phyloP scores from a whole-genome alignment of 2,888 invertebrate genomes.

The Drosophila parthenogenetica region DNA sequence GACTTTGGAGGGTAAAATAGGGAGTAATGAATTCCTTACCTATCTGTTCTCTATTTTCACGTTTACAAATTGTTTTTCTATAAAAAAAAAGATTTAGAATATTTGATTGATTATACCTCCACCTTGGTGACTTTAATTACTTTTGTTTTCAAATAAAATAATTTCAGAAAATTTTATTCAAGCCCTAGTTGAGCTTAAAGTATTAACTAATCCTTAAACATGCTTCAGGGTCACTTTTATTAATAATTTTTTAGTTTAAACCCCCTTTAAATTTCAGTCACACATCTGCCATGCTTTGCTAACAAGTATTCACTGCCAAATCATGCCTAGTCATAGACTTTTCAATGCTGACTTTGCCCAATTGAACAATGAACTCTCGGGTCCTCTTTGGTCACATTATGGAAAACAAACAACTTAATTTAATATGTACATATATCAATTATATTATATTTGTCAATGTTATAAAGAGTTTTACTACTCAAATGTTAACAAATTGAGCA shows the following conservation, averaged over 20 bases:
- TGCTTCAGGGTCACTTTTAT: background rate
- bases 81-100: no score
- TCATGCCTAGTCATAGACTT: conserved; percentile 29
- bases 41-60: no score
- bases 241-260: background rate
- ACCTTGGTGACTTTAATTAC: no score
- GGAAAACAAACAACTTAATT: conserved; percentile 33
- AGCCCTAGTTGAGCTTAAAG: background rate
- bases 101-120: no score
- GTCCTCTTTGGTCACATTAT: conserved; percentile 19
- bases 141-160: no score
- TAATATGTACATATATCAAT: conserved; percentile 21
- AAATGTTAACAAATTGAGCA: conserved; percentile 25
- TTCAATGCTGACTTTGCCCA: conserved; percentile 23
- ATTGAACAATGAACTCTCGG: conserved; percentile 23
- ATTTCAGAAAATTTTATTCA: no score
- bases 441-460: conserved; percentile 26
- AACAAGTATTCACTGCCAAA: background rate
- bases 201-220: background rate
- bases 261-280: background rate
- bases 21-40: no score
- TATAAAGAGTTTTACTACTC: conserved; percentile 8
- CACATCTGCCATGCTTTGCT: conserved; percentile 3
- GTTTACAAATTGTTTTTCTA: no score
- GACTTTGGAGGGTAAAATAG: no score